phyloP scores from a whole-genome alignment of 2,888 invertebrate genomes.

The Pyrocoelia pectoralis region DNA sequence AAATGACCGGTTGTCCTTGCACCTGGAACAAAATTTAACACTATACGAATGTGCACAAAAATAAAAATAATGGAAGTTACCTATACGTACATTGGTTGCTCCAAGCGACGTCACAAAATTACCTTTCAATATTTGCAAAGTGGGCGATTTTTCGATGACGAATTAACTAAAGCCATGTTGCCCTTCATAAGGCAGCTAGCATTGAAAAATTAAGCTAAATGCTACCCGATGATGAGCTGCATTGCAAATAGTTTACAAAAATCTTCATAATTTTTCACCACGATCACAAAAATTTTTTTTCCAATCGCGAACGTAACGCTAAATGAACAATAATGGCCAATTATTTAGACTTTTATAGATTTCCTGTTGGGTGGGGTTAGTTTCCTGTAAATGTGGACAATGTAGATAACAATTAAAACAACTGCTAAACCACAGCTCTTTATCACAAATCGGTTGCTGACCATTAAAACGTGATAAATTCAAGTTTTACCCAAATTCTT shows the following conservation, averaged over 20 bases:
- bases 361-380: conserved; percentile 27
- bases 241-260: conserved; percentile 51
- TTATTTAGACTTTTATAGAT: conserved; percentile 22
- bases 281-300: not conserved
- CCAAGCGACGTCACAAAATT: no score
- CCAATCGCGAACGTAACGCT: not conserved
- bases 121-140: no score
- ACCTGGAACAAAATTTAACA: no score
- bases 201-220: conserved; percentile 57
- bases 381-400: conserved; percentile 32
- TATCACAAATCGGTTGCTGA: conserved; percentile 18
- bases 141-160: no score
- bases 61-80: no score
- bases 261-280: not conserved
- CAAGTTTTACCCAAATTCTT: not conserved
- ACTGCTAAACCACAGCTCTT: conserved; percentile 17
- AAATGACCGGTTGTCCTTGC: no score
- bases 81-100: no score
- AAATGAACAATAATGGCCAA: conserved; percentile 13
- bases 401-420: conserved; percentile 23
- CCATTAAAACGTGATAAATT: conserved; percentile 10
- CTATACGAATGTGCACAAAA: no score
- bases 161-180: conserved; percentile 55
- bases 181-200: conserved; percentile 66
- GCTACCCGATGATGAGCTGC: conserved; percentile 62